Conservation (phyloP, 2,113 vertebrate genomes). For the Carassius carassius region DNA sequence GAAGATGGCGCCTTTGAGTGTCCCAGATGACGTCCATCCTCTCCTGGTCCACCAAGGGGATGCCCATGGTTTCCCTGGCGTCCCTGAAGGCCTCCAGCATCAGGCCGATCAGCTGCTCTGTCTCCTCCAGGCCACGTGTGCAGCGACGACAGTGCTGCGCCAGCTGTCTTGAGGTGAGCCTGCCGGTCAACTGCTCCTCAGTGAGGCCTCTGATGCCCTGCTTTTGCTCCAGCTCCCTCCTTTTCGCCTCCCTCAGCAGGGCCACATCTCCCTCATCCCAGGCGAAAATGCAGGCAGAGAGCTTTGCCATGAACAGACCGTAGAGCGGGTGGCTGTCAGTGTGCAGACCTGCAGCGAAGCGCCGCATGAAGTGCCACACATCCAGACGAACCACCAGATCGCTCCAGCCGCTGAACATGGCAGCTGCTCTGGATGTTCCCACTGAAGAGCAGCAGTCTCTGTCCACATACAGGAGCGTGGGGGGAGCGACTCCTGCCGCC, state of each 20-base stretch:
- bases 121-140: constrained; percentile 22
- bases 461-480: constrained; percentile 48
- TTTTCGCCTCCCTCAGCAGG: constrained; percentile 27
- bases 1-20: no score
- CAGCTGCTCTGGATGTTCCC: background rate
- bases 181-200: background rate
- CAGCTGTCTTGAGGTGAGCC: background rate
- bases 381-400: constrained; percentile 38
- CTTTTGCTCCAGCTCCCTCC: constrained; percentile 14
- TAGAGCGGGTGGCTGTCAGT: constrained; percentile 48
- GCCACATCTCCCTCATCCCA: constrained; percentile 28
- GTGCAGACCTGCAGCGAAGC: constrained; percentile 36
- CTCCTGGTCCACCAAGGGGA: no score
- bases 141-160: constrained; percentile 34
- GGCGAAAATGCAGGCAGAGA: constrained; percentile 38
- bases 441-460: constrained; percentile 49
- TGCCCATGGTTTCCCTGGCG: no score
- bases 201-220: constrained; percentile 5
- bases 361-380: constrained; percentile 49
- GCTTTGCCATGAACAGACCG: constrained; percentile 33
- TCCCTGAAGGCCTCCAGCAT: constrained; percentile 25
- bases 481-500: no score
- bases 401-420: no score
- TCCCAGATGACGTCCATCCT: no score
- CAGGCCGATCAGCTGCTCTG: background rate